Base-by-base conservation (phyloP, 1,140 invertebrate species). In the Sycophila sp. region DNA sequence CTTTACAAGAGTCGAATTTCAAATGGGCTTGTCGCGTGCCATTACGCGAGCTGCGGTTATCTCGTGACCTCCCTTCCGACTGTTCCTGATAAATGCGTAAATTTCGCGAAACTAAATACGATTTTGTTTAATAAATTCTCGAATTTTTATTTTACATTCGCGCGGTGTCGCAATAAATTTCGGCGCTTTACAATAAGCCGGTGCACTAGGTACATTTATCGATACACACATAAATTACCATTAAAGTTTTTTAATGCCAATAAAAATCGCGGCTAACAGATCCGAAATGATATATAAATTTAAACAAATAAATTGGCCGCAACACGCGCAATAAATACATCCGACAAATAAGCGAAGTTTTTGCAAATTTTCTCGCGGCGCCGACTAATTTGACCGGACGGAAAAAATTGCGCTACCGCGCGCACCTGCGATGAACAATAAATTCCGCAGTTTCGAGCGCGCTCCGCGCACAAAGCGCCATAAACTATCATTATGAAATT, bases 401-500 rank as follows among this genome's bases (percentile, higher is more conserved):
- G 51, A 51, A 53, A 63, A 51, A 63, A 49, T n/a, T 28, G 40
- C 30, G 24, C 28, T 7, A 64, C 30, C 7, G 22, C 4, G 22
- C 36, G 24, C 63, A 55, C 63, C 49, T 66, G 63, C 63, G 13
- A 40, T 40, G 24, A 42, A 66, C 63, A 42, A 66, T 55, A 66
- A 55, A 66, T 66, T 28, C 17, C 40, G 8, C n/a, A 17, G 8
- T 55, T 53, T 40, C 17, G 17, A 28, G 53, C 42, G 36, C 34
- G 42, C 13, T 30, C 22, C 10, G 42, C 28, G 30, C n/a, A 55
- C 22, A 66, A 55, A 40, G 24, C 51, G 30, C 49, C 63, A 55
- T 66, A 66, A 66, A 66, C 47, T 55, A 66, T 66, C 49, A 66
- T 66, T 66, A 66, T 49, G 36, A 66, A 66, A 66, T 66, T 66